Evolutionary conservation across 2,797 vertebrate genomes (phyloP).

Genomic region (Urocyon cinereoargenteus): DNA sequence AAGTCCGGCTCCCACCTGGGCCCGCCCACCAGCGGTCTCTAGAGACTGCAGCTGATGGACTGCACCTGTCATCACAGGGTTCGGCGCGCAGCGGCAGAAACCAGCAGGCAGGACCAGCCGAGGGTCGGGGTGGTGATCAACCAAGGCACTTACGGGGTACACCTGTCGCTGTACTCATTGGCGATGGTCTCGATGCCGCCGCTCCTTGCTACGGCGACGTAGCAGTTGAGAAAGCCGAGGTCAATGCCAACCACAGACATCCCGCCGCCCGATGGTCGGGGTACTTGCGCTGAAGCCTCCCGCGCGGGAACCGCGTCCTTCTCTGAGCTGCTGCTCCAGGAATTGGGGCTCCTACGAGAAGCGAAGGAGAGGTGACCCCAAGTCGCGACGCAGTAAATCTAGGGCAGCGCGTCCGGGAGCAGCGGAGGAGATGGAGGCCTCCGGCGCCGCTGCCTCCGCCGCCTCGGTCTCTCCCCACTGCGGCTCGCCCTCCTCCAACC

Average conservation of each 20-base stretch:
- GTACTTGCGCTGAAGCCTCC: not conserved
- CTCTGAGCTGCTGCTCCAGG: not conserved
- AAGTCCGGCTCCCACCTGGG: not conserved
- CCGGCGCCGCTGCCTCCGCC: not conserved
- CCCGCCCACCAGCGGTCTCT: not conserved
- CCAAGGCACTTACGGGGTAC: slow-evolving; percentile 94
- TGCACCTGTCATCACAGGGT: slow-evolving; percentile 64
- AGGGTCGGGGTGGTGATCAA: not conserved
- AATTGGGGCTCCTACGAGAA: slow-evolving; percentile 29
- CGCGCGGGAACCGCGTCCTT: slow-evolving; percentile 1
- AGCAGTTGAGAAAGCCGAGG: slow-evolving; percentile 97
- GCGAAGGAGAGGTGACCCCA: slow-evolving; percentile 28
- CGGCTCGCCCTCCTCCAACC: slow-evolving; percentile 86
- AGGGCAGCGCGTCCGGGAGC: slow-evolving; percentile 9
- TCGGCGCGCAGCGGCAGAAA: not conserved
- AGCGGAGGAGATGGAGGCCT: not conserved
- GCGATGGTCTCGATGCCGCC: slow-evolving; percentile 97
- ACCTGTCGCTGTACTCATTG: slow-evolving; percentile 98
- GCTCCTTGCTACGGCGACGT: slow-evolving; percentile 96
- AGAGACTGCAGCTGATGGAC: not conserved
- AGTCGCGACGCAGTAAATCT: not conserved
- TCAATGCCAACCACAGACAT: slow-evolving; percentile 99
- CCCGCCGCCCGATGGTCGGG: slow-evolving; percentile 52
- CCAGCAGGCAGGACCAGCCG: not conserved
- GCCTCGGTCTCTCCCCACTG: slow-evolving; percentile 77